Conservation (phyloP, 2,797 vertebrate genomes). For the Notamacropus eugenii region DNA sequence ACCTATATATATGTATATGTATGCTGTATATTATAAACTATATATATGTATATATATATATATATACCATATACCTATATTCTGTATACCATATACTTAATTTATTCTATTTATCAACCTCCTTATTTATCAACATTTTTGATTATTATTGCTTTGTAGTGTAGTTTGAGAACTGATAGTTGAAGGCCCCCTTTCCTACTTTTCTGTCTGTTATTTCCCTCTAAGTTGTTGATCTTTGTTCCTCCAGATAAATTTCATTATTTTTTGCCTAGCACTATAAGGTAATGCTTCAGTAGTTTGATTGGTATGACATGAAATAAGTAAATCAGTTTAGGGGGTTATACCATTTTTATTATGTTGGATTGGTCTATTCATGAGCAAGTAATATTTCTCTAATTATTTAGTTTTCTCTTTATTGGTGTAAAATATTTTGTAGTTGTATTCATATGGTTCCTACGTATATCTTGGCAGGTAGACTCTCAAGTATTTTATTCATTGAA, state of each 20-base stretch:
- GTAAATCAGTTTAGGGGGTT: neutral
- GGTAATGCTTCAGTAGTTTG: neutral
- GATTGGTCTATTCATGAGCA: neutral
- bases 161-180: neutral
- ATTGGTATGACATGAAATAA: neutral
- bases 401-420: neutral
- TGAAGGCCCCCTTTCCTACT: neutral
- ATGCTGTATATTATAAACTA: too few species aligned
- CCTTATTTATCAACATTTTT: neutral
- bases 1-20: too few species aligned
- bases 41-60: too few species aligned
- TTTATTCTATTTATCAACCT: neutral
- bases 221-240: neutral
- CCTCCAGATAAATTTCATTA: neutral
- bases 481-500: neutral
- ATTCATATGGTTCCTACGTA: neutral
- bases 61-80: too few species aligned
- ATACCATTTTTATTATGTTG: neutral
- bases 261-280: neutral
- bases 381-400: neutral
- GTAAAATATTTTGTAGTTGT: neutral
- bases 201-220: neutral
- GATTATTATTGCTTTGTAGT: neutral
- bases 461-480: neutral
- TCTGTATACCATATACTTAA: neutral